These are phyloP conservation scores for Phenganax stokvisi DNA, from an alignment of 92 coral and sea anemone genomes.

Conservation along the genomic window DNA sequence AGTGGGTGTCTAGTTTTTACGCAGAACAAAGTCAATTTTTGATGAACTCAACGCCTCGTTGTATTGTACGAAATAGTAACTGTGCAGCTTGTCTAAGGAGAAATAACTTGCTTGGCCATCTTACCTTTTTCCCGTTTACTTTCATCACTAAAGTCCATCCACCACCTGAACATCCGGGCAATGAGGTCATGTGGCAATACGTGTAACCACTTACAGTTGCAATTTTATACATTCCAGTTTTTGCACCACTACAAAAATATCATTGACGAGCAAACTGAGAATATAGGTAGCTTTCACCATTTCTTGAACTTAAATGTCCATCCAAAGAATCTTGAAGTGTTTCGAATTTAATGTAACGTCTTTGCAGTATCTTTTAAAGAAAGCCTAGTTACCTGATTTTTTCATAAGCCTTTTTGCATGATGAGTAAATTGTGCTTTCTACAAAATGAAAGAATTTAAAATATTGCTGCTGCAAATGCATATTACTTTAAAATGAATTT, in stretches of 20 bases:
- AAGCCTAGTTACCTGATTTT: background rate
- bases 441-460: background rate
- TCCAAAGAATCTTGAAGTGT: no score
- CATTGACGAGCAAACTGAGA: background rate
- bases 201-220: background rate
- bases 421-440: background rate
- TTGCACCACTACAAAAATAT: background rate
- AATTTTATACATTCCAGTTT: background rate
- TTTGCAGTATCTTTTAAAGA: background rate
- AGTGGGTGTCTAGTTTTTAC: no score
- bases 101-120: background rate
- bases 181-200: background rate
- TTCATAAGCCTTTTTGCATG: background rate
- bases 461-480: background rate
- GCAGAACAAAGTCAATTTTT: no score
- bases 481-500: no score
- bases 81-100: no score
- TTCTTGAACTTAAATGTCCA: no score
- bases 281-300: no score
- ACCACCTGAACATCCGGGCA: background rate
- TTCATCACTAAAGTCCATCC: conserved; percentile 3
- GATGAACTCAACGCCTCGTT: no score
- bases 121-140: background rate
- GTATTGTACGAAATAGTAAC: no score
- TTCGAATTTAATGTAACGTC: background rate